Base-by-base conservation (phyloP, 2,113 vertebrate species). In the Bombycilla garrulus region DNA sequence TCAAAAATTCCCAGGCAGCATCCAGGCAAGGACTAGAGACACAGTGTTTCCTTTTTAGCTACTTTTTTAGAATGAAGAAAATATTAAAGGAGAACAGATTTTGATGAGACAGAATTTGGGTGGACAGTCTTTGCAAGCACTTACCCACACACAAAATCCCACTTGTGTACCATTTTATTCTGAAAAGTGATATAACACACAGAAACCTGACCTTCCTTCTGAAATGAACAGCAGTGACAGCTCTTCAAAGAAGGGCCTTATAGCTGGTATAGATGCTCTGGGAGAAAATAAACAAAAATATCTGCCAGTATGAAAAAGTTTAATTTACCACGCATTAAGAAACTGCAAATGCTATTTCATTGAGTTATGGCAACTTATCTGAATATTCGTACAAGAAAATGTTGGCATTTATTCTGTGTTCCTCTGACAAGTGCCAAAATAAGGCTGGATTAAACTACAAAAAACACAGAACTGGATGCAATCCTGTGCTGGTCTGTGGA, bases 391-490 rank as follows among this genome's bases (percentile, higher is more conserved):
- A 69, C 84, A 92, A 84, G 56, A 33, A 86, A 89, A 84, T 3
- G 15, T 29, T 94, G 91, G 89, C 89, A 69, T 92, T 90, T 83
- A 60, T 80, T 85, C 42, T 60, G 67, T 40, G 35, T 42, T 90
- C 40, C 45, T 90, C 66, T 74, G 61, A 60, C 61, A 83, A 92
- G 31, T 60, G 48, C 92, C 92, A 90, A 91, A 91, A 71, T 44
- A 88, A 90, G 67, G 82, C 71, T 93, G 60, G 60, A 86, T 89
- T 74, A 86, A 83, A 86, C 70, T 77, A 95, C 23, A 81, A 42
- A 94, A 95, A 96, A 96, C 10, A 80, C 38, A 83, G 79, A 92
- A 82, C 73, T 90, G 71, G 82, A 93, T 96, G 71, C 69, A 88
- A 45, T 79, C 67, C 90, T 92, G 72, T 45, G 25, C 47, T 67